phyloP scores from a whole-genome alignment of 2,797 vertebrate species.

The Trachops cirrhosus region DNA sequence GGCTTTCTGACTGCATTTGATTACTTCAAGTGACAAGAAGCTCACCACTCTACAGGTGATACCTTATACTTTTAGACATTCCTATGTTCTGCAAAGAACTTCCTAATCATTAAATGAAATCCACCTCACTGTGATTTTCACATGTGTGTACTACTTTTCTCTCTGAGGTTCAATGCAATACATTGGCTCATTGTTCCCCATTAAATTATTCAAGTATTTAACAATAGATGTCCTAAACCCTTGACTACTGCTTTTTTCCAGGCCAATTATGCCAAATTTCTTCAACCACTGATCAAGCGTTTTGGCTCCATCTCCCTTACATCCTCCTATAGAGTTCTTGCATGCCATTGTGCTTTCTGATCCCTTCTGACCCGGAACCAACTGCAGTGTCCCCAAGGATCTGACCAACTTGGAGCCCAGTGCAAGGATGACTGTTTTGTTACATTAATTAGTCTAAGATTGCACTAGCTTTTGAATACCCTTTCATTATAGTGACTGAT shows the following conservation, averaged over 20 bases:
- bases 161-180: not conserved
- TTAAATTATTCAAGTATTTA: not conserved
- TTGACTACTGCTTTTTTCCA: not conserved
- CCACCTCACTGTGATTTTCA: not conserved
- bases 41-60: not conserved
- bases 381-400: not conserved
- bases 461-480: not conserved
- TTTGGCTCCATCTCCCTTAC: not conserved
- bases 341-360: not conserved
- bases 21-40: not conserved
- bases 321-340: not conserved
- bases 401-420: not conserved
- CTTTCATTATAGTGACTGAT: not conserved
- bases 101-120: not conserved
- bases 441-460: not conserved
- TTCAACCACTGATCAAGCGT: not conserved
- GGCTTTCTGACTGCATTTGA: not conserved
- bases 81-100: not conserved
- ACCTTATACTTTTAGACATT: not conserved
- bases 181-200: not conserved
- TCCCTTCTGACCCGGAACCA: not conserved
- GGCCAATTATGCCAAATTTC: not conserved
- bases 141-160: not conserved
- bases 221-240: not conserved
- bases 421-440: not conserved